phyloP scores from a whole-genome alignment of 2,888 invertebrate species.

The Microdon myrmicae region DNA sequence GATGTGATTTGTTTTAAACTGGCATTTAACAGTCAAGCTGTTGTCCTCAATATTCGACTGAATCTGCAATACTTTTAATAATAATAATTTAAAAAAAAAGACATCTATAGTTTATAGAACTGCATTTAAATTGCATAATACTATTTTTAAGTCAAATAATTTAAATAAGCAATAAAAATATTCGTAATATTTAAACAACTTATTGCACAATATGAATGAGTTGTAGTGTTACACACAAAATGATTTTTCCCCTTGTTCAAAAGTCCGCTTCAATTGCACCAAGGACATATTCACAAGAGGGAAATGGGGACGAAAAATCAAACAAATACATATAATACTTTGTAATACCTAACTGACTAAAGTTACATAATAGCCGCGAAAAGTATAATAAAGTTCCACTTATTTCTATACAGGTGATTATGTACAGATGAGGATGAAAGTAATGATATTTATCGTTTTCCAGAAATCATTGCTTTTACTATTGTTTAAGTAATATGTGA shows the following conservation, averaged over 20 bases:
- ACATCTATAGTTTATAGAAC: background rate
- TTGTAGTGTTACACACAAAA: no score
- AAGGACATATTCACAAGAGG: no score
- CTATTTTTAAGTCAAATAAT: background rate
- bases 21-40: conserved; percentile 28
- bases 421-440: conserved; percentile 56
- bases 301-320: no score
- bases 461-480: no score
- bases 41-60: conserved; percentile 7
- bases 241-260: no score
- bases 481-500: no score
- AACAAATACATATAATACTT: no score
- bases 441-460: conserved; percentile 42
- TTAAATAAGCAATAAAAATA: background rate
- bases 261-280: no score
- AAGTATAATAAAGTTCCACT: conserved; percentile 66
- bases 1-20: conserved; percentile 47
- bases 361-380: conserved; percentile 66
- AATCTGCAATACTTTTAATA: no score
- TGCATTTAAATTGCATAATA: conserved; percentile 3
- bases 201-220: no score
- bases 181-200: conserved; percentile 1
- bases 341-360: no score
- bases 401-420: conserved; percentile 55
- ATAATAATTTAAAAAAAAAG: no score